Base-by-base conservation (phyloP, 2,888 invertebrate species). In the Drosophila mimetica region DNA sequence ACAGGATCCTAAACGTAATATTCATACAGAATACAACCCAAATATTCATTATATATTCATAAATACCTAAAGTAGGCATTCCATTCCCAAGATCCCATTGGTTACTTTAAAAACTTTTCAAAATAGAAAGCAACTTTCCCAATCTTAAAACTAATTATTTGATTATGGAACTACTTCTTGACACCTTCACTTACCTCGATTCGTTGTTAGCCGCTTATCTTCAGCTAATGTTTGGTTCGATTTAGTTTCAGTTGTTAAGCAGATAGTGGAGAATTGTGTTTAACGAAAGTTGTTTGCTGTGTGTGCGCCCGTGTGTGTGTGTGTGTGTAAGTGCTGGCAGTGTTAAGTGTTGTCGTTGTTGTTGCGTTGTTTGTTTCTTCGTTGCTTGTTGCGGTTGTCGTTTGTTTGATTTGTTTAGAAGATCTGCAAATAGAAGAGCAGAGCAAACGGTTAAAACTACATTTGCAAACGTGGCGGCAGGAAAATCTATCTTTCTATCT, bases 351-450 rank as follows among this genome's bases (percentile, higher is more conserved):
- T 58, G 66, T 79, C 74, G 81, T 74, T 73, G 76, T 74, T 70
- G 66, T 60, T 65, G 48, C 63, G 59, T 61, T 57, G 61, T 47
- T 67, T 64, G 58, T 80, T 72, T 59, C 20, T 67, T 61, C 34
- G 69, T 71, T 77, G 64, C 71, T 67, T 54, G 67, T 83, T 74
- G 70, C 54, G 63, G 74, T 76, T 69, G 71, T 83, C 69, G 77
- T 73, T 74, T 50, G 41, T 59, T 61, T 42, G 59, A 69, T 69
- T 74, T 76, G 69, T 76, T 79, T 79, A 69, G 74, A 85, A 61
- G 77, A 77, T 86, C 86, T 86, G 77, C 51, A 79, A 85, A 69
- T 65, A 84, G 60, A 75, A 74, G 70, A 64, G 28, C 46, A 61
- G 22, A 65, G 59, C 63, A 41, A 66, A 46, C 34, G 46, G 34